Evolutionary conservation across 2,797 vertebrate species (phyloP).

Genomic region (Falco naumanni): DNA sequence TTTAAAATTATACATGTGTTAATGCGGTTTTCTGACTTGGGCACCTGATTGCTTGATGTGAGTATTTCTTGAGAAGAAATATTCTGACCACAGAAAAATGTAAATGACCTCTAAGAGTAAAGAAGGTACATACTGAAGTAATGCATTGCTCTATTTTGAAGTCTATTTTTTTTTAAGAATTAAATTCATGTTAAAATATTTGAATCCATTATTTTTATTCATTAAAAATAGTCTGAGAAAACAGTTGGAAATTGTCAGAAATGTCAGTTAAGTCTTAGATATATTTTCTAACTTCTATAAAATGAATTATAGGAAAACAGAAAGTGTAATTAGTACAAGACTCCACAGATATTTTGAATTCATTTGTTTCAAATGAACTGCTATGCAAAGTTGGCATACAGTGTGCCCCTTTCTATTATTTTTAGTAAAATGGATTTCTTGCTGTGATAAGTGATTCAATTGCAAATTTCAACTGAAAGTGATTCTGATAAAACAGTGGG

Average conservation of each 20-base stretch:
- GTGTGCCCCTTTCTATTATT: slow-evolving; percentile 60
- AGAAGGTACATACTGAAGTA: background rate
- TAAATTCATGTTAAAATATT: background rate
- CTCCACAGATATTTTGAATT: slow-evolving; percentile 62
- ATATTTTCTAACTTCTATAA: slow-evolving; percentile 50
- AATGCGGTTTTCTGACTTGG: background rate
- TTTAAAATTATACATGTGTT: background rate
- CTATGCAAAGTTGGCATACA: slow-evolving; percentile 56
- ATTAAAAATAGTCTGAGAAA: background rate
- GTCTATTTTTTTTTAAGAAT: background rate
- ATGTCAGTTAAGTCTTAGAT: slow-evolving; percentile 31
- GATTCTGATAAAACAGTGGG: slow-evolving; percentile 69
- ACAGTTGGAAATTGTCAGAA: slow-evolving; percentile 49
- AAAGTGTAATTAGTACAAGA: slow-evolving; percentile 62
- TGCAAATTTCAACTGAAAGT: slow-evolving; percentile 72
- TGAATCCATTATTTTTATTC: slow-evolving; percentile 30
- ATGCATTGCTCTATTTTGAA: background rate
- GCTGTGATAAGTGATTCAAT: slow-evolving; percentile 76
- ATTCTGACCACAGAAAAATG: background rate
- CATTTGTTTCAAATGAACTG: slow-evolving; percentile 66
- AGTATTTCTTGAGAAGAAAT: background rate
- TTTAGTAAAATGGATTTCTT: slow-evolving; percentile 76
- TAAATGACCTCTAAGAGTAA: background rate
- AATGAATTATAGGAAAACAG: slow-evolving; percentile 50
- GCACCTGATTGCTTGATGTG: background rate